Conservation (phyloP, 2,888 invertebrate genomes). For the Melieria picta region DNA sequence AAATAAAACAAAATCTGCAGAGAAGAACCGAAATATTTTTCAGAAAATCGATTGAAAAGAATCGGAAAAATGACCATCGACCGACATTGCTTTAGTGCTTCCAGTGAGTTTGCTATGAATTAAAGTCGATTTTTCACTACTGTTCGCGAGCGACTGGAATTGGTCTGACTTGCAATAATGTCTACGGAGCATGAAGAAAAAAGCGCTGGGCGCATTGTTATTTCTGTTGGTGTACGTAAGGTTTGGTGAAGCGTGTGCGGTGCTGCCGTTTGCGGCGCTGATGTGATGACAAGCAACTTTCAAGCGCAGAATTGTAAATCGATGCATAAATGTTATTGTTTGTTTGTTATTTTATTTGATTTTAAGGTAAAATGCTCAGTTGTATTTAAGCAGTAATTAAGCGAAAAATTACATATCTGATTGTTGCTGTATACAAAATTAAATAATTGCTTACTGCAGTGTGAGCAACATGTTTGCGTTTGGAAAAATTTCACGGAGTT, state of each 20-base stretch:
- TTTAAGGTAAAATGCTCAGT: too few species aligned
- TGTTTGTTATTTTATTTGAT: slow-evolving; percentile 11
- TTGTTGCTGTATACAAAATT: too few species aligned
- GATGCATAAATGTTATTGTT: slow-evolving; percentile 7
- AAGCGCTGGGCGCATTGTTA: slow-evolving; percentile 43
- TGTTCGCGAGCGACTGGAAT: slow-evolving; percentile 40
- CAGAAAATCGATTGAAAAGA: not conserved
- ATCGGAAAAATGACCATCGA: slow-evolving; percentile 14
- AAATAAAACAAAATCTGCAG: not conserved
- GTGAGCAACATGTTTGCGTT: too few species aligned
- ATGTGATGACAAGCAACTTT: slow-evolving; percentile 45
- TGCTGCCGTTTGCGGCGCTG: slow-evolving; percentile 14
- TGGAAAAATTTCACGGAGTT: too few species aligned
- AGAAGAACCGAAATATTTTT: not conserved
- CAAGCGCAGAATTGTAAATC: slow-evolving; percentile 26
- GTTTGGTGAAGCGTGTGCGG: slow-evolving; percentile 18
- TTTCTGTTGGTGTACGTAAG: slow-evolving; percentile 18
- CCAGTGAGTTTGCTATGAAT: too few species aligned
- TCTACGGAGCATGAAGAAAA: slow-evolving; percentile 6
- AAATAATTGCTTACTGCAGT: too few species aligned
- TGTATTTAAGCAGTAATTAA: too few species aligned
- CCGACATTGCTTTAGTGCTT: not conserved
- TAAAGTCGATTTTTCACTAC: slow-evolving; percentile 29
- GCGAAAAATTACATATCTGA: too few species aligned
- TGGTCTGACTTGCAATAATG: slow-evolving; percentile 54